A percentile compares a stretch with the other conserved stretches of the same genome.
phyloP scores from a whole-genome alignment of 2,113 vertebrate genomes.

The Aspiorhynchus laticeps region DNA sequence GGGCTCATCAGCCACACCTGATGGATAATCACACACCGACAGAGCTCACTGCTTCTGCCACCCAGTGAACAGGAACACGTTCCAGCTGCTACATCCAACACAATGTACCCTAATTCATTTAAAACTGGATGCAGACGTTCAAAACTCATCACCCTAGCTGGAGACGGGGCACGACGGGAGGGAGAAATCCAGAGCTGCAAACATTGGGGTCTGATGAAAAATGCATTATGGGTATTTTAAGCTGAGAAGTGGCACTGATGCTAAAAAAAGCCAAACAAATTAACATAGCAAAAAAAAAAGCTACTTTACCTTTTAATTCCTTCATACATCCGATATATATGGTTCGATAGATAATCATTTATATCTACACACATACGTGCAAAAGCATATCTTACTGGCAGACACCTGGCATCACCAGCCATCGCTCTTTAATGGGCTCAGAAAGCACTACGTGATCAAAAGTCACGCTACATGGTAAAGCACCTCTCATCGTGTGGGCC shows the following conservation, averaged over 20 bases:
- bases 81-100: background rate
- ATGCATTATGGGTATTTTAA: conserved; percentile 23
- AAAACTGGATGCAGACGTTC: conserved; percentile 8
- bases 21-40: conserved; percentile 40
- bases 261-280: background rate
- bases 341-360: background rate
- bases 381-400: conserved; percentile 29
- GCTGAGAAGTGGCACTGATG: conserved; percentile 24
- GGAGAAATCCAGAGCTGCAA: background rate
- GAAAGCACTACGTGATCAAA: background rate
- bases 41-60: background rate
- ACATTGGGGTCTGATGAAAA: conserved; percentile 37
- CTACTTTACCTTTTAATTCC: background rate
- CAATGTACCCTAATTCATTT: conserved; percentile 7
- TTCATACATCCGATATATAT: no score
- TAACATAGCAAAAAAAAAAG: background rate
- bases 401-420: conserved; percentile 28
- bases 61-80: conserved; percentile 12
- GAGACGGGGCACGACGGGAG: background rate
- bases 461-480: background rate
- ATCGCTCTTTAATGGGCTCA: background rate
- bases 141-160: conserved; percentile 27
- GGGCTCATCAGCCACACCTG: conserved; percentile 51
- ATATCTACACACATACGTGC: background rate
- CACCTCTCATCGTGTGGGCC: background rate